Evolutionary conservation across 53 echinoderm and acorn worm species (phyloP), one percentile per base, ranked within the genome.

Genomic region (Hippasteria phrygiana): DNA sequence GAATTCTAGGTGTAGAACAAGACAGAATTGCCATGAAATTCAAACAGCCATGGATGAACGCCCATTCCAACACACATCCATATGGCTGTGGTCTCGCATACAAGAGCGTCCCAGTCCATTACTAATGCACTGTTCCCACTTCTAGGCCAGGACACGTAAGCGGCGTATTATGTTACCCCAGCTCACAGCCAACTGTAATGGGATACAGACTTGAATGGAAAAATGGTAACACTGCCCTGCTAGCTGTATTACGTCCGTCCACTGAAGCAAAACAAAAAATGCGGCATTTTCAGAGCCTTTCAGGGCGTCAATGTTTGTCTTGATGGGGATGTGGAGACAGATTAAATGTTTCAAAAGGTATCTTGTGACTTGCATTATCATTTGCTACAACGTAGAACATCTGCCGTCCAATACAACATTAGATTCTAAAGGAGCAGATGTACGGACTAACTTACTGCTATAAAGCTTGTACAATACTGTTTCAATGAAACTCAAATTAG

Each of bases 151-250:
- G 17, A 54, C 18, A 54, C 54, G 17, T 54, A 17, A 54, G 54
- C 36, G 59, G 26, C 26, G 35, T 79, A 40, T 79, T 62, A 34
- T 79, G 55, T 79, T 79, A 79, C 79, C n/a, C n/a, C 32, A 17
- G 34, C 37, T 67, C 1, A 62, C 40, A 74, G 16, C 28, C 18
- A 79, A 18, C 79, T 79, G 56, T 79, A 79, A 79, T 24, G 26
- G 9, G 59, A 79, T 35, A 62, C 79, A 33, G 79, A 38, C 38
- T 55, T 62, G 55, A 35, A 76, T 5, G 27, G 18, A 48, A n/a
- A 35, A 76, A 71, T 20, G 11, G 75, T 75, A 75, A 78, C 78
- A 78, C 78, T 78, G 78, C 48, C 48, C 28, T 22, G 75, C 73
- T 65, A 6, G 54, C 33, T 56, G 78, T 34, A 31, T 18, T 54